Evolutionary conservation across 2,888 invertebrate genomes (phyloP).

Genomic region (Linnaemya tessellans): DNA sequence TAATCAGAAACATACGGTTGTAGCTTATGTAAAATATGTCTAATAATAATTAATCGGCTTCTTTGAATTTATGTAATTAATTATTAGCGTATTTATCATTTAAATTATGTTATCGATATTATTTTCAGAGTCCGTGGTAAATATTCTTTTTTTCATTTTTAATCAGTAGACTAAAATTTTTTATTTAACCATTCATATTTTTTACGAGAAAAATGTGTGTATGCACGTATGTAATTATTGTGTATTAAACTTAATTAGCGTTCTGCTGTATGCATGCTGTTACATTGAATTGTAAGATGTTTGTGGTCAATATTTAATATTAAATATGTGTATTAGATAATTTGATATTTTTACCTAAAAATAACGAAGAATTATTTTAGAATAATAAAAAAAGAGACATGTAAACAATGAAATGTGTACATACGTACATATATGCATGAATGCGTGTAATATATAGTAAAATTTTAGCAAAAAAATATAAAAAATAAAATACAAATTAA

Average conservation of each 20-base stretch:
- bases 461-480: not conserved
- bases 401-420: not conserved
- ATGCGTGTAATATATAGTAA: not conserved
- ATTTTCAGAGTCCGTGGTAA: constrained; percentile 27
- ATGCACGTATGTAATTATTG: constrained; percentile 36
- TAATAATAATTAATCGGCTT: too few species aligned
- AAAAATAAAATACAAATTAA: not conserved
- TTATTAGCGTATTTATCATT: not conserved
- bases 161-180: constrained; percentile 53
- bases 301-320: constrained; percentile 20
- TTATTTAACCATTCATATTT: constrained; percentile 54
- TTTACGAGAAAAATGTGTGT: constrained; percentile 37
- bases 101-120: not conserved
- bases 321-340: not conserved
- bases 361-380: not conserved
- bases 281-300: constrained; percentile 34
- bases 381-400: not conserved
- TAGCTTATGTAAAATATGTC: not conserved
- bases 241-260: constrained; percentile 48
- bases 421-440: constrained; percentile 5
- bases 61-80: not conserved
- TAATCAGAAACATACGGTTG: too few species aligned
- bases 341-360: constrained; percentile 15
- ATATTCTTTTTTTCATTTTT: constrained; percentile 40
- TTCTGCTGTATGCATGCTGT: constrained; percentile 23